Conservation (phyloP, 2,113 vertebrate genomes). For the Saccopteryx leptura region DNA sequence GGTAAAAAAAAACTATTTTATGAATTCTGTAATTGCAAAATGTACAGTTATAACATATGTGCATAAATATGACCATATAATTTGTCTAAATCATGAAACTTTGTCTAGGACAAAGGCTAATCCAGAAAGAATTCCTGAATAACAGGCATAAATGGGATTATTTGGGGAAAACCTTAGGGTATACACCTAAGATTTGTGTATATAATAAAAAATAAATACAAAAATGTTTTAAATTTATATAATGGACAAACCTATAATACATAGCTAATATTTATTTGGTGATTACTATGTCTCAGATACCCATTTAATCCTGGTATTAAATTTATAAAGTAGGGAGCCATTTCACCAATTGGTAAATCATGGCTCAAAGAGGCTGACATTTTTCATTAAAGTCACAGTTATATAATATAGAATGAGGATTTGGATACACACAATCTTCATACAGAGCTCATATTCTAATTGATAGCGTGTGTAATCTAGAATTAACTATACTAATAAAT, state of each 20-base stretch:
- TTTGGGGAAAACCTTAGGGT: neutral
- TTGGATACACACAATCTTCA: neutral
- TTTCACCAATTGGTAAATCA: slow-evolving; percentile 11
- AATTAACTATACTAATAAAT: slow-evolving; percentile 30
- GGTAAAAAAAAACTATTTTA: neutral
- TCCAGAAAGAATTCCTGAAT: neutral
- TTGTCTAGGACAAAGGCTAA: neutral
- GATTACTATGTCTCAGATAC: neutral
- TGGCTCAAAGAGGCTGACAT: neutral
- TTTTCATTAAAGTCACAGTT: neutral
- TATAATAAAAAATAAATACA: neutral
- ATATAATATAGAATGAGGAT: neutral
- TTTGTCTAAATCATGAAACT: neutral
- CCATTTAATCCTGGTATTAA: neutral
- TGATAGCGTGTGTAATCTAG: neutral
- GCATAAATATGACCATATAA: neutral
- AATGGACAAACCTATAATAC: neutral
- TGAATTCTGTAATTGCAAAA: neutral
- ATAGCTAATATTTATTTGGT: neutral
- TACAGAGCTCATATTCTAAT: neutral
- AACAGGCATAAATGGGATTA: neutral
- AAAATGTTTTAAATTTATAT: neutral
- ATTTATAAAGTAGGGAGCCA: neutral
- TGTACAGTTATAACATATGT: neutral
- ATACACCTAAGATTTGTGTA: neutral